Evolutionary conservation across 2,888 invertebrate species (phyloP).

Genomic region (Luffia ferchaultella): DNA sequence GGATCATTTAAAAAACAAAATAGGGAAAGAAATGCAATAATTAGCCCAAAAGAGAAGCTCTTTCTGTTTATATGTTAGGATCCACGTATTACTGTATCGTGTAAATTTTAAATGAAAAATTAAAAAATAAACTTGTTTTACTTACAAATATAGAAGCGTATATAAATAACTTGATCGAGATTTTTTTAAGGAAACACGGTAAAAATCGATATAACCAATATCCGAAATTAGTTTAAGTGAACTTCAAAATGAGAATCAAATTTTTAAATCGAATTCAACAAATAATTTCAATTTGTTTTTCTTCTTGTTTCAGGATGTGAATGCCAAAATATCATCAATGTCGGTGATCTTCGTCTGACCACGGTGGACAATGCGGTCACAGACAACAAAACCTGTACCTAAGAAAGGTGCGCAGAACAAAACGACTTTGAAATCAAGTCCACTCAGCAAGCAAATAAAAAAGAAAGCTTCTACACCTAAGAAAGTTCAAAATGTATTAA

Average conservation of each 20-base stretch:
- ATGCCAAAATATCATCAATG: conserved; percentile 38
- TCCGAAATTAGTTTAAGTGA: too few species aligned
- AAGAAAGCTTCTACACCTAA: conserved; percentile 39
- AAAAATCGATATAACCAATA: too few species aligned
- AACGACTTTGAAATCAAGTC: conserved; percentile 35
- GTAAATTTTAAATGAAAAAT: too few species aligned
- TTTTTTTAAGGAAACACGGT: too few species aligned
- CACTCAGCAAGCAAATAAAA: conserved; percentile 31
- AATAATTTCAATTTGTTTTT: conserved; percentile 13
- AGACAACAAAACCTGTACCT: conserved; percentile 49
- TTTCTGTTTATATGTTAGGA: too few species aligned
- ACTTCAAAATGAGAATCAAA: neutral
- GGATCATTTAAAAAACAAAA: too few species aligned
- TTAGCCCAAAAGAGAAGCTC: too few species aligned
- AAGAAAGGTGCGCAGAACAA: conserved; percentile 51
- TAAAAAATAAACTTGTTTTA: too few species aligned
- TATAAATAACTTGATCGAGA: too few species aligned
- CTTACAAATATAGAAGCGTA: too few species aligned
- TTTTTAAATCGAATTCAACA: neutral
- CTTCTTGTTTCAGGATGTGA: conserved; percentile 55
- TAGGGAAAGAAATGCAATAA: too few species aligned
- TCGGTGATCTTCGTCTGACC: conserved; percentile 36
- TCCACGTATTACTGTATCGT: too few species aligned
- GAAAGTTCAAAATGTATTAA: conserved; percentile 38
- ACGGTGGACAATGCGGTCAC: conserved; percentile 57